phyloP scores from a whole-genome alignment of 2,113 vertebrate species.

The Geothlypis trichas region DNA sequence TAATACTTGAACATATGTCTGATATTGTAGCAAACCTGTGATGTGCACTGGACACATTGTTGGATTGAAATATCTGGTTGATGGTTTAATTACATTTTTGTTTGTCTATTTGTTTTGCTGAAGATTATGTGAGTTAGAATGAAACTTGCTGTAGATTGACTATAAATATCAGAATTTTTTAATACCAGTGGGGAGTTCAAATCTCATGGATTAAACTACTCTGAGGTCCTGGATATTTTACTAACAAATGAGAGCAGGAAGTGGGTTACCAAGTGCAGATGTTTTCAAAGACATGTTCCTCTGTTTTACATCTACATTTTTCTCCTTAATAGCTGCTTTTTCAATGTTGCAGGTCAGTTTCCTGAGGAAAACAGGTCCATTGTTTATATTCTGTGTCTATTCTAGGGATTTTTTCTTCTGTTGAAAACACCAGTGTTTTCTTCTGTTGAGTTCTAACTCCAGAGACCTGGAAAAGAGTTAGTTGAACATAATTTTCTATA shows the following conservation, averaged over 20 bases:
- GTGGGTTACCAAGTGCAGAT: background rate
- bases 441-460: background rate
- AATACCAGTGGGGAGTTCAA: background rate
- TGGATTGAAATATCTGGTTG: background rate
- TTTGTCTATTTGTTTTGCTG: background rate
- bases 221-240: background rate
- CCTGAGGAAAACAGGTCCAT: background rate
- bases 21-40: background rate
- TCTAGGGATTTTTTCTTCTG: background rate
- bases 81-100: background rate
- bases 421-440: background rate
- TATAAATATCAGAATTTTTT: background rate
- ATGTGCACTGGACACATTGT: background rate
- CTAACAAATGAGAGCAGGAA: background rate
- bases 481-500: background rate
- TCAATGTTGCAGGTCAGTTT: background rate
- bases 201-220: background rate
- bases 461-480: background rate
- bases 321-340: background rate
- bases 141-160: background rate
- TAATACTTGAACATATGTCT: background rate
- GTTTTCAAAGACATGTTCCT: background rate
- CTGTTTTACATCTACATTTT: rapidly evolving
- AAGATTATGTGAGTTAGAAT: background rate
- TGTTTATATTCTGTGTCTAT: background rate